Percentiles rank a stretch among this genome's conserved stretches.
Conservation (phyloP, 1,140 invertebrate species). For the Lepidurus apus region DNA sequence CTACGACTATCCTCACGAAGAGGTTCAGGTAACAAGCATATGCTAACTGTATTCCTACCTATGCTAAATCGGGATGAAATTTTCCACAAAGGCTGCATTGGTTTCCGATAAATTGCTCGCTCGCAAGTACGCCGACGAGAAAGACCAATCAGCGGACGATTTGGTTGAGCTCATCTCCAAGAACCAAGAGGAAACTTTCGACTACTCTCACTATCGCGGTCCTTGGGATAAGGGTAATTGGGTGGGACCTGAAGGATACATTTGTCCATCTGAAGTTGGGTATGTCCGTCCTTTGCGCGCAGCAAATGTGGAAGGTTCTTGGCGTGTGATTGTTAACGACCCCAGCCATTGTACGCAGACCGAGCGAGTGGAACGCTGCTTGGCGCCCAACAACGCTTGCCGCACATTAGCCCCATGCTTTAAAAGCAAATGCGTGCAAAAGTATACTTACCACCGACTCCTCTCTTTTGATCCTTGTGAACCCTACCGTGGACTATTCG, state of each 20-base stretch:
- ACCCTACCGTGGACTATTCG: constrained; percentile 38
- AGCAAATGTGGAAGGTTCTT: constrained; percentile 38
- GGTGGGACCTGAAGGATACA: constrained; percentile 36
- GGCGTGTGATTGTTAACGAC: constrained; percentile 38
- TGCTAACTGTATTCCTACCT: neutral
- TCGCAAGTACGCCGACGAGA: constrained; percentile 40
- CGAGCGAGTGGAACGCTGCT: constrained; percentile 37
- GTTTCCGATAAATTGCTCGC: constrained; percentile 37
- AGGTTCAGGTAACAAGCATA: constrained; percentile 37
- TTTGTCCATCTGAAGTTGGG: constrained; percentile 37
- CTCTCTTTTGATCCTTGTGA: constrained; percentile 39
- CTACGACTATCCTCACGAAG: constrained; percentile 39
- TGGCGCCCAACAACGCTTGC: constrained; percentile 36
- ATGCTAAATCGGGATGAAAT: neutral
- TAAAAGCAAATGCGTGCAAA: constrained; percentile 38
- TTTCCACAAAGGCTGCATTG: constrained; percentile 36
- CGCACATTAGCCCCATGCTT: constrained; percentile 38
- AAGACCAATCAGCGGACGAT: constrained; percentile 39
- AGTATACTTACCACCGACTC: constrained; percentile 39
- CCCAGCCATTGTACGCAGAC: constrained; percentile 39
- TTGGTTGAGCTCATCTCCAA: constrained; percentile 38
- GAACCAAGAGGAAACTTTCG: constrained; percentile 39
- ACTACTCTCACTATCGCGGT: constrained; percentile 40
- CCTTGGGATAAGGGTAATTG: constrained; percentile 34
- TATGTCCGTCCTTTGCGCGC: constrained; percentile 38